Evolutionary conservation across 2,113 vertebrate genomes (phyloP).

Genomic region (Asarcornis scutulata): DNA sequence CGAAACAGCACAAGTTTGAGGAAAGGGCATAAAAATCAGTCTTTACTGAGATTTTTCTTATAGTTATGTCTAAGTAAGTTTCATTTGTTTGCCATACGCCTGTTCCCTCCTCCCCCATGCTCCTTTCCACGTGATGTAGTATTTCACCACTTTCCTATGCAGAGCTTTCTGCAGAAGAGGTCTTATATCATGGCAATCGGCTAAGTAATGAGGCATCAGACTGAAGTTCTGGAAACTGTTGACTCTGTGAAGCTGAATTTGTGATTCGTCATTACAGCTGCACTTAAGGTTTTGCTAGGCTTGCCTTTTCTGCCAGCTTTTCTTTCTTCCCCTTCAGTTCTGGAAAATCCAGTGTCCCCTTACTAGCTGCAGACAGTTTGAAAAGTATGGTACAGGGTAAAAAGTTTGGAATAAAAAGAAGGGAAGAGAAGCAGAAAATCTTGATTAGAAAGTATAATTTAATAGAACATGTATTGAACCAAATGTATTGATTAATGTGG

Average conservation of each 20-base stretch:
- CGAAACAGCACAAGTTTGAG: not conserved
- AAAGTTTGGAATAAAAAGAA: constrained; percentile 69
- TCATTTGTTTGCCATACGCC: not conserved
- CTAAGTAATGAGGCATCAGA: constrained; percentile 6
- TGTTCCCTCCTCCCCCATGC: not conserved
- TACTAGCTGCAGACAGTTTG: constrained; percentile 41
- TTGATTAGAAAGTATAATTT: constrained; percentile 92
- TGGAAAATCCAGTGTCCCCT: constrained; percentile 22
- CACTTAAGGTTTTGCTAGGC: constrained; percentile 26
- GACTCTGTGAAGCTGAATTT: not conserved
- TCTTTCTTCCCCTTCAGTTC: not conserved
- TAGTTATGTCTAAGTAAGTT: not conserved
- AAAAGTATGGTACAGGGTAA: constrained; percentile 61
- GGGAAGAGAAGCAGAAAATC: constrained; percentile 78
- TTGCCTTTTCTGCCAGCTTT: not conserved
- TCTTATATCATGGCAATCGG: not conserved
- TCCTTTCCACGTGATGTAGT: not conserved
- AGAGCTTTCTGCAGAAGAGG: not conserved
- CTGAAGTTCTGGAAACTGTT: not conserved
- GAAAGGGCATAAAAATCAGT: not conserved
- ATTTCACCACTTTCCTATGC: not conserved
- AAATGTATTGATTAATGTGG: constrained; percentile 87
- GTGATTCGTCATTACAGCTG: not conserved
- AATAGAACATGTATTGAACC: constrained; percentile 86
- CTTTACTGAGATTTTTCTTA: not conserved